These are phyloP conservation scores for Coenonympha arcania DNA, from an alignment of 2,888 invertebrate species.

Conservation along the genomic window DNA sequence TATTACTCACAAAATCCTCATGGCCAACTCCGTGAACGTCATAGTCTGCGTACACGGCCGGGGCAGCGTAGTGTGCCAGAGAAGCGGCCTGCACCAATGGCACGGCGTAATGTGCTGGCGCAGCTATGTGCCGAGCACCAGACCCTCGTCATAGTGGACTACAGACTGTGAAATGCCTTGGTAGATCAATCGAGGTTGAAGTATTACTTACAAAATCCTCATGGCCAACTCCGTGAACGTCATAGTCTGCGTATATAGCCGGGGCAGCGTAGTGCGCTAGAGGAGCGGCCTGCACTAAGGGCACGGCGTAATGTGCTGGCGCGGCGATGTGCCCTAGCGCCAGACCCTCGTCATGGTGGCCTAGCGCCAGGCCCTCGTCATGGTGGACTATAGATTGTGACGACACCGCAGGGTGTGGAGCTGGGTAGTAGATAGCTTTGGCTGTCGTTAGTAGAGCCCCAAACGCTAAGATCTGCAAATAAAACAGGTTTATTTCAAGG, in stretches of 20 bases:
- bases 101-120: too few relatives aligned
- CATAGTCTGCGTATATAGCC: constrained; percentile 28
- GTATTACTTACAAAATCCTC: constrained; percentile 43
- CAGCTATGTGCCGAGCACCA: too few relatives aligned
- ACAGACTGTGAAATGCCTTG: not conserved
- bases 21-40: too few relatives aligned
- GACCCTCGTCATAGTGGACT: too few relatives aligned
- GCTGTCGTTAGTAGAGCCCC: constrained; percentile 64
- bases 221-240: constrained; percentile 40
- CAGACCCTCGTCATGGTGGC: constrained; percentile 56
- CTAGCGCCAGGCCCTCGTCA: constrained; percentile 46
- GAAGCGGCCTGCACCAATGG: too few relatives aligned
- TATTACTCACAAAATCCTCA: too few relatives aligned
- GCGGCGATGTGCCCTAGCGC: constrained; percentile 38
- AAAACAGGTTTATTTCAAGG: not conserved
- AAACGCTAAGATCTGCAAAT: constrained; percentile 32
- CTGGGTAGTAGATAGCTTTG: constrained; percentile 71
- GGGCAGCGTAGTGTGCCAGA: too few relatives aligned
- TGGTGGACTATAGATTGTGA: constrained; percentile 66
- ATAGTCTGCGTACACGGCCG: too few relatives aligned
- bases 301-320: constrained; percentile 27
- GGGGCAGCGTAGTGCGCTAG: constrained; percentile 28
- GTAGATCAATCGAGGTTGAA: not conserved
- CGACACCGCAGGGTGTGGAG: constrained; percentile 58
- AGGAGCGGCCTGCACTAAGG: constrained; percentile 20